These are phyloP conservation scores for Athripsodes cinereus DNA, from an alignment of 2,888 invertebrate genomes.

Conservation along the genomic window DNA sequence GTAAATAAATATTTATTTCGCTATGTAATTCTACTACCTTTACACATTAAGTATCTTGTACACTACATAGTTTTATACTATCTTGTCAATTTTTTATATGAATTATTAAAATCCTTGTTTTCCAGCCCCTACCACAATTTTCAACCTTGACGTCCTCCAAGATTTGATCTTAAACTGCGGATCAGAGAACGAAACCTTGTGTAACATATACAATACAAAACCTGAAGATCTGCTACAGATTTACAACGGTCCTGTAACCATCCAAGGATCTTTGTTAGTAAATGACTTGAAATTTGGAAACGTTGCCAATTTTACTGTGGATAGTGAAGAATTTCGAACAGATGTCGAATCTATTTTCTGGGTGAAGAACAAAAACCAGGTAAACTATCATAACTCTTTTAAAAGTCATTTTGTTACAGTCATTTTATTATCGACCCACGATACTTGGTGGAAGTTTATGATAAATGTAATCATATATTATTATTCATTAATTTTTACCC, in stretches of 20 bases:
- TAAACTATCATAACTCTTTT: no score
- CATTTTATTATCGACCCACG: no score
- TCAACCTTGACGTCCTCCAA: constrained; percentile 22
- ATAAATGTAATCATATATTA: no score
- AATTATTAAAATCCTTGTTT: not conserved
- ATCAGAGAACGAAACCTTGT: constrained; percentile 16
- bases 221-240: constrained; percentile 24
- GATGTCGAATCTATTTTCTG: constrained; percentile 21
- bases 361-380: constrained; percentile 24
- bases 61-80: no score
- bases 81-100: no score
- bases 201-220: constrained; percentile 19
- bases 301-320: constrained; percentile 15
- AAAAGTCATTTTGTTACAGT: no score
- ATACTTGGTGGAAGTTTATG: no score
- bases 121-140: constrained; percentile 20
- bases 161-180: constrained; percentile 23
- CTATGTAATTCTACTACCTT: no score
- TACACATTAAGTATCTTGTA: no score
- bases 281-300: constrained; percentile 19
- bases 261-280: constrained; percentile 20
- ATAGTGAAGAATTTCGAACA: constrained; percentile 18
- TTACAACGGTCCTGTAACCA: constrained; percentile 24
- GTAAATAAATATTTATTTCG: no score
- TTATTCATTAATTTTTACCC: no score